These are phyloP conservation scores for Drosophila trapezifrons DNA, from an alignment of 1,140 invertebrate species.

Conservation along the genomic window DNA sequence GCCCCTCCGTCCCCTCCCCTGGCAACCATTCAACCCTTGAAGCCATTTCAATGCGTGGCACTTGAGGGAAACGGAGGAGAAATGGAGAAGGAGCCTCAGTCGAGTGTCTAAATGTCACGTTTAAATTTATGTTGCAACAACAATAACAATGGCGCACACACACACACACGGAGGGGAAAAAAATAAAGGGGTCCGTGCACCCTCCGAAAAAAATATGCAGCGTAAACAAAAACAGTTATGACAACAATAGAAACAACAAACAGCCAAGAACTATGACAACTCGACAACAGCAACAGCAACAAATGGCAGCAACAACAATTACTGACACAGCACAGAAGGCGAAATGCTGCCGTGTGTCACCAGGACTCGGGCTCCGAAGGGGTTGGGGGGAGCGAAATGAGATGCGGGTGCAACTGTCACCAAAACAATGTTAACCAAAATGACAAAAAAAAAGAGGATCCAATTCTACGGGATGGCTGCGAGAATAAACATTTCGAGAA, in stretches of 20 bases:
- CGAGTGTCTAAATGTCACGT: constrained; percentile 71
- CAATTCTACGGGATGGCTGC: constrained; percentile 19
- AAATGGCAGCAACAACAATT: constrained; percentile 41
- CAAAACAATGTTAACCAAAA: constrained; percentile 70
- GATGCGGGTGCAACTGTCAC: constrained; percentile 64
- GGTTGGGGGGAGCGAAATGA: constrained; percentile 7
- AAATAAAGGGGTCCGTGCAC: neutral
- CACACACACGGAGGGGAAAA: neutral
- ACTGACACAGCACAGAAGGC: constrained; percentile 59
- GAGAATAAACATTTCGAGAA: constrained; percentile 33
- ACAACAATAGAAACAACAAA: constrained; percentile 74
- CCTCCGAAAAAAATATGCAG: constrained; percentile 42
- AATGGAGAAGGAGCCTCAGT: constrained; percentile 22
- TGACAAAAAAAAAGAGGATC: constrained; percentile 42
- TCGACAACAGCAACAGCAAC: constrained; percentile 43
- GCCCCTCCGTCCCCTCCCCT: neutral
- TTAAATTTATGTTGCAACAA: constrained; percentile 67
- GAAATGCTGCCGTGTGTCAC: constrained; percentile 52
- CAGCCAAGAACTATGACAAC: constrained; percentile 61
- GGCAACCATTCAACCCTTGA: constrained; percentile 30
- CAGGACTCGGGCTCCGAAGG: neutral
- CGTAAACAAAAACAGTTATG: constrained; percentile 72
- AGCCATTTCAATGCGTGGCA: constrained; percentile 50
- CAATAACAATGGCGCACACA: constrained; percentile 50
- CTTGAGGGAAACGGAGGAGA: constrained; percentile 25